Base-by-base conservation (phyloP, 2,888 invertebrate species). In the Helleia helle region DNA sequence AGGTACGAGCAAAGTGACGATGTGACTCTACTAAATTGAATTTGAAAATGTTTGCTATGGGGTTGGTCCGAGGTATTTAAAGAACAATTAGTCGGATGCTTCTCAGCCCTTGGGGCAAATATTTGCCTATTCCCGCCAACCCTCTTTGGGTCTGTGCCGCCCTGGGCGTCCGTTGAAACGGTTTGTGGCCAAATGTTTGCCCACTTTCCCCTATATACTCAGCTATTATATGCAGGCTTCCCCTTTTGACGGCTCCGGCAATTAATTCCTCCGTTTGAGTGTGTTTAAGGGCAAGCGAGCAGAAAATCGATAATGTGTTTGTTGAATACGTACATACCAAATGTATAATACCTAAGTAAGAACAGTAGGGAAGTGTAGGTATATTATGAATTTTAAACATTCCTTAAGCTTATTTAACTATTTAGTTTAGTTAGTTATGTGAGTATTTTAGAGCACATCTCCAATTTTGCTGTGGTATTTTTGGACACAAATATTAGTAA, bases 51-150 rank as follows among this genome's bases (percentile, higher is more conserved):
- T 83, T 83, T 83, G 69, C 62, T 49, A 52, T 65, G 72, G 75
- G 77, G 77, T 71, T 70, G 71, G 74, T 59, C 61, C 55, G 69
- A 62, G 73, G 72, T 83, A 80, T 83, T 83, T 83, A 83, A 80
- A 81, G 77, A 79, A 73, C 83, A 83, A 83, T 83, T 83, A 83
- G 83, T 75, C 74, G 76, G 71, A 65, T 72, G 76, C 77, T 72
- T 71, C 65, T 66, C 75, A 72, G 71, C 76, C 76, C 76, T 72
- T 58, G 56, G 62, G 71, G 62, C 71, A 80, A 83, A 81, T 81
- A 79, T 81, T 81, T 77, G 79, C 65, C 71, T 69, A 63, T 83
- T 81, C 72, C 81, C 80, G 79, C 81, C 80, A 79, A 77, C 80
- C 80, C 79, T 77, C 72, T 67, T 62, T 69, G 60, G 65, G 52